Conservation (phyloP, 92 coral and sea anemone genomes). For the Porites rus region DNA sequence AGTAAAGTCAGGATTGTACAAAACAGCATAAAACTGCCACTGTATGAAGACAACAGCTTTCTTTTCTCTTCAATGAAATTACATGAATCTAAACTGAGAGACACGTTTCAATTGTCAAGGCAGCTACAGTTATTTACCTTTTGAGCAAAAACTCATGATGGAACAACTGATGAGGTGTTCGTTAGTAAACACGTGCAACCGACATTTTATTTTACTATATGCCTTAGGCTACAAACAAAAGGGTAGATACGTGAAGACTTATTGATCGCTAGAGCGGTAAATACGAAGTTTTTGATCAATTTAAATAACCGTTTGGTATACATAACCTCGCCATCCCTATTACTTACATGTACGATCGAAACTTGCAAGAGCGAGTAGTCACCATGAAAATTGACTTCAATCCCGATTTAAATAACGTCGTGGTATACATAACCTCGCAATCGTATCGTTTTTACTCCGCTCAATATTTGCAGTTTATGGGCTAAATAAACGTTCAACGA, state of each 20-base stretch:
- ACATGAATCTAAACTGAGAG: background rate
- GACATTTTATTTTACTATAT: background rate
- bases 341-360: background rate
- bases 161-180: background rate
- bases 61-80: background rate
- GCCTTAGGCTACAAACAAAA: background rate
- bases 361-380: background rate
- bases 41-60: background rate
- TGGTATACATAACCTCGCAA: too few species aligned
- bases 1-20: background rate
- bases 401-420: too few species aligned
- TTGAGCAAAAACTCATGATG: background rate
- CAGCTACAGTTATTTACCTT: background rate
- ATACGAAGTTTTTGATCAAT: background rate
- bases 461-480: background rate
- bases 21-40: background rate
- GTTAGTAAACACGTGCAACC: conserved; percentile 27
- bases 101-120: background rate
- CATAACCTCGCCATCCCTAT: background rate
- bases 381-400: background rate
- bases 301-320: too few species aligned
- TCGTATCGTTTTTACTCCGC: too few species aligned
- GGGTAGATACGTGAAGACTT: background rate
- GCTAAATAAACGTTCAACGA: background rate
- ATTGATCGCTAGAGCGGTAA: background rate